phyloP scores from a whole-genome alignment of 2,797 vertebrate genomes.

The Phrynocephalus vlangalii region DNA sequence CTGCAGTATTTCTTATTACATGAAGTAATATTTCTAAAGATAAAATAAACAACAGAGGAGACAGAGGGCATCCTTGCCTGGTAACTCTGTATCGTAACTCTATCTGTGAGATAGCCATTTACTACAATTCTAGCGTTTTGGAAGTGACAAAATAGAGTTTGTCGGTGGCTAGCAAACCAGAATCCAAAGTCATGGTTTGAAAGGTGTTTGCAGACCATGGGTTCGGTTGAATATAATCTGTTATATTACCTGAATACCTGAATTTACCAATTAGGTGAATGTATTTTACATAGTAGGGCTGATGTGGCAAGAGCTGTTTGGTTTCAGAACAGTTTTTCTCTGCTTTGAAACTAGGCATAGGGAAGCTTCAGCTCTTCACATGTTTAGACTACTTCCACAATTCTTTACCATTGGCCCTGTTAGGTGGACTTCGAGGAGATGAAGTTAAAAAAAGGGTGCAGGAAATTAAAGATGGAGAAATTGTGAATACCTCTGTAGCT shows the following conservation, averaged over 20 bases:
- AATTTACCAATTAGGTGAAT: not conserved
- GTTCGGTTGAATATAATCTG: not conserved
- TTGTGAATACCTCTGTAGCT: not conserved
- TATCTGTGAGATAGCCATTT: too few relatives aligned
- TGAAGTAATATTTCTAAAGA: too few relatives aligned
- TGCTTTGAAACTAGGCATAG: too few relatives aligned
- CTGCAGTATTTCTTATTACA: too few relatives aligned
- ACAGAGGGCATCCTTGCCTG: too few relatives aligned
- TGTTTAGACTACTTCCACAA: not conserved
- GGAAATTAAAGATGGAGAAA: not conserved
- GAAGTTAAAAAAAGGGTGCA: not conserved
- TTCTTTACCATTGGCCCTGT: not conserved
- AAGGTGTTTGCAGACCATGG: not conserved
- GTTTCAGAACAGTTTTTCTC: not conserved
- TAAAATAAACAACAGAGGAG: too few relatives aligned
- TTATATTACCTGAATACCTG: not conserved
- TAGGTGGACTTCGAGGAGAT: not conserved
- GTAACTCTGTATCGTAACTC: too few relatives aligned
- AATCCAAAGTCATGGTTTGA: not conserved
- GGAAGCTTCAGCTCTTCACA: not conserved
- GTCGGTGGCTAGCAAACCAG: not conserved
- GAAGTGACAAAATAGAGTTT: not conserved
- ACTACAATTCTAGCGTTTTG: not conserved
- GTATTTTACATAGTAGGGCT: not conserved
- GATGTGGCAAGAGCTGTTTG: not conserved